Conservation (phyloP, 53 echinoderm and acorn worm genomes). For the Actinopyga echinites region DNA sequence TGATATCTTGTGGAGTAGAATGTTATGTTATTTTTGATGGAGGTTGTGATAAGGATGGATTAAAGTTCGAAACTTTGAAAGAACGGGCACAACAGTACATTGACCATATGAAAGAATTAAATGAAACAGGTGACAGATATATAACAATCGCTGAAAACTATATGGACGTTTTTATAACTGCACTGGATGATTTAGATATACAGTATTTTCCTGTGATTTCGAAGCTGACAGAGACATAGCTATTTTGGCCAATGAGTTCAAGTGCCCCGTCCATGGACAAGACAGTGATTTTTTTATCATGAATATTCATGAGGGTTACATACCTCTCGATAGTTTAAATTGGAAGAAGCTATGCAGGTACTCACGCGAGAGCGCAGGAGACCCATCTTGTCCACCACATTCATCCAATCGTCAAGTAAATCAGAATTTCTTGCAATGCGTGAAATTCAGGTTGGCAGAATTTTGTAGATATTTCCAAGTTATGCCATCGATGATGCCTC, state of each 20-base stretch:
- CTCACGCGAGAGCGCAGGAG: no score
- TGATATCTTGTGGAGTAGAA: slow-evolving; percentile 61
- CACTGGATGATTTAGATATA: slow-evolving; percentile 63
- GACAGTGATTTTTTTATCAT: slow-evolving; percentile 94
- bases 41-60: slow-evolving; percentile 74
- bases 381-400: not conserved
- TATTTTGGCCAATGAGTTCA: slow-evolving; percentile 72
- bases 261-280: slow-evolving; percentile 75
- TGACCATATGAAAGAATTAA: slow-evolving; percentile 29
- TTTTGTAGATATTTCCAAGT: slow-evolving; percentile 75
- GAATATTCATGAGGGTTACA: slow-evolving; percentile 80
- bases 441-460: slow-evolving; percentile 31
- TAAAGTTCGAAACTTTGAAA: slow-evolving; percentile 72
- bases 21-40: slow-evolving; percentile 87
- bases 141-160: slow-evolving; percentile 52
- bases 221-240: slow-evolving; percentile 91
- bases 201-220: slow-evolving; percentile 69
- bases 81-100: slow-evolving; percentile 56
- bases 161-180: slow-evolving; percentile 58
- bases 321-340: slow-evolving; percentile 65
- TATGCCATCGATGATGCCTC: slow-evolving; percentile 70
- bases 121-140: slow-evolving; percentile 46
- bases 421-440: not conserved
- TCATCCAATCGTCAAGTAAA: no score
- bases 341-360: slow-evolving; percentile 43